These are phyloP conservation scores for Monodelphis domestica DNA, from an alignment of 2,797 vertebrate genomes.

Conservation along the genomic window DNA sequence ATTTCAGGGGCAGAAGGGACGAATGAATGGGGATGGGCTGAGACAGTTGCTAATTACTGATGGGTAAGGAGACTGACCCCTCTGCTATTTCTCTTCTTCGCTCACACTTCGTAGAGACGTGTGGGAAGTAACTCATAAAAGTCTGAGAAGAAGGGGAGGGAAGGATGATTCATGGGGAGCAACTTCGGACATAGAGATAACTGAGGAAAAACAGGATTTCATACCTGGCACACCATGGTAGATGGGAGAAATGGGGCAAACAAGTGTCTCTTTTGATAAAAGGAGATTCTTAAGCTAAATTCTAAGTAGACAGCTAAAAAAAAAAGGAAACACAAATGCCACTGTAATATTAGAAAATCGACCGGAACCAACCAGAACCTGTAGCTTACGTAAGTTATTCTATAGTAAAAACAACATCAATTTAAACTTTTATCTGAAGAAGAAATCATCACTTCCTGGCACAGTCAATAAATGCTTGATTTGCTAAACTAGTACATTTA, in stretches of 20 bases:
- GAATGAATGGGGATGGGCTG: conserved; percentile 63
- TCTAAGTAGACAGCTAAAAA: conserved; percentile 20
- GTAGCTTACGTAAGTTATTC: not conserved
- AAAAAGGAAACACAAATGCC: not conserved
- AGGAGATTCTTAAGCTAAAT: conserved; percentile 12
- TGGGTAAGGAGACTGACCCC: conserved; percentile 50
- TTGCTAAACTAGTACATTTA: not conserved
- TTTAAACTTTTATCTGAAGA: not conserved
- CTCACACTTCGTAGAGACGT: conserved; percentile 57
- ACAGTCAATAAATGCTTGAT: not conserved
- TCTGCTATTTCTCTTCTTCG: conserved; percentile 66
- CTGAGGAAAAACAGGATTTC: conserved; percentile 47
- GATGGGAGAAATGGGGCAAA: conserved; percentile 53
- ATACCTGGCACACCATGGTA: conserved; percentile 40
- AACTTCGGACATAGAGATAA: conserved; percentile 60
- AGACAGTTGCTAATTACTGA: conserved; percentile 70
- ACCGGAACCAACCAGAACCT: not conserved
- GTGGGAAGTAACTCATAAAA: conserved; percentile 70
- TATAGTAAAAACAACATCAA: not conserved
- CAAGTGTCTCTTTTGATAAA: conserved; percentile 32
- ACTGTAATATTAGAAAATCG: not conserved
- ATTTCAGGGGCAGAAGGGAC: conserved; percentile 66
- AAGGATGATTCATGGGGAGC: conserved; percentile 64
- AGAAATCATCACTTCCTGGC: not conserved
- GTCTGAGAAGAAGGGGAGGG: conserved; percentile 63